Conservation (phyloP, 2,888 invertebrate genomes). For the Rosalia funebris region DNA sequence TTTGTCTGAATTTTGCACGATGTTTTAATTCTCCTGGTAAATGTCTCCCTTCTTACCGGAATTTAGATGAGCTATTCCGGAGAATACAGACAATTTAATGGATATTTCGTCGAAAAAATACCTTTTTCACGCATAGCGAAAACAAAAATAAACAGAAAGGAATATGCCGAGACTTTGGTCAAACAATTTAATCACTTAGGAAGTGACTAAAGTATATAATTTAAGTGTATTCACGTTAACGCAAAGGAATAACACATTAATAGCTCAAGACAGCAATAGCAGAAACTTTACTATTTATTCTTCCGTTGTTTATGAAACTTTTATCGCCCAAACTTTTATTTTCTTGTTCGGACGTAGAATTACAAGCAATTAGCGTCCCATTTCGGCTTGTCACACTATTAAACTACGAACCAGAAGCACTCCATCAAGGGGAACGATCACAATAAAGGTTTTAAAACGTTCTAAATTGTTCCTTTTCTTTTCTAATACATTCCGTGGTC, state of each 20-base stretch:
- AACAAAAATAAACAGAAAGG: too few relatives aligned
- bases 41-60: too few relatives aligned
- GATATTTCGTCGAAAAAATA: too few relatives aligned
- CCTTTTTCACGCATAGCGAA: too few relatives aligned
- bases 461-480: background rate
- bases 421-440: background rate
- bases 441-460: background rate
- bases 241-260: background rate
- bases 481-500: background rate
- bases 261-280: background rate
- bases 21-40: too few relatives aligned
- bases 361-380: slow-evolving; percentile 8
- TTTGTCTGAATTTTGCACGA: too few relatives aligned
- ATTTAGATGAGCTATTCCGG: too few relatives aligned
- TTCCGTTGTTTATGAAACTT: background rate
- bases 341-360: background rate
- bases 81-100: too few relatives aligned
- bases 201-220: background rate
- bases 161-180: too few relatives aligned
- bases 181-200: too few relatives aligned
- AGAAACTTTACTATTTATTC: slow-evolving; percentile 1
- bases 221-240: background rate
- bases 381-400: background rate
- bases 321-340: background rate
- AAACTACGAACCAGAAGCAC: background rate